Base-by-base conservation (phyloP, 2,113 vertebrate species). In the Xiphophorus maculatus region DNA sequence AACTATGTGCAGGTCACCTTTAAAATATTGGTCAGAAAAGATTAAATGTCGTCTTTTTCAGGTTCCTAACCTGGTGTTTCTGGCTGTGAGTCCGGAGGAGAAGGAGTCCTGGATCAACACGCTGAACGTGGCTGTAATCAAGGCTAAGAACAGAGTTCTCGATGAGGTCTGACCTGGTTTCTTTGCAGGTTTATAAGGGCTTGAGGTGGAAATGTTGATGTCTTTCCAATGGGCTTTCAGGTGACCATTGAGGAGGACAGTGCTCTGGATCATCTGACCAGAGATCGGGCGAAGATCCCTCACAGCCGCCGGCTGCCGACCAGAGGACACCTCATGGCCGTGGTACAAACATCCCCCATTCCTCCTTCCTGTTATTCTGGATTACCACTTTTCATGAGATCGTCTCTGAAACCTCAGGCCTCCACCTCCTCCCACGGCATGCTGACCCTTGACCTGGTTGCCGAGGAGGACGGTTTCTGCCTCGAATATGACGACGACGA, bases 21-120 rank as follows among this genome's bases (percentile, higher is more conserved):
- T 37, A 37, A 58, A n/a, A n/a, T 32, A 9, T 75, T 6, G 22
- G 35, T 48, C 37, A 76, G 0, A 48, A 19, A 14, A 19, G 29
- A 10, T 33, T 60, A 48, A 66, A 62, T 30, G 7, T 42, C 3
- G 0, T 58, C 2, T 63, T 37, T 67, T 13, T 71, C 71, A 92
- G 91, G 97, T 95, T 72, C 96, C 97, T 4, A 97, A 95, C 89
- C 95, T 99, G 8, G 91, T 99, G 88, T 99, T 99, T 92, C 93
- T 99, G 81, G 98, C 98, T 0, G 96, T 99, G 66, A 99, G 97
- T 95, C 97, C 98, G 0, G 98, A 99, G 78, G 98, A 99, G 77
- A 99, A 99, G 40, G 98, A 99, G 62, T 98, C 95, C 0, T 99
- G 98, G 98, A 95, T 99, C 77, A 96, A 92, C 0, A 95, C 94